Evolutionary conservation across 2,797 vertebrate species (phyloP).

Genomic region (Silurus lanzhouensis): DNA sequence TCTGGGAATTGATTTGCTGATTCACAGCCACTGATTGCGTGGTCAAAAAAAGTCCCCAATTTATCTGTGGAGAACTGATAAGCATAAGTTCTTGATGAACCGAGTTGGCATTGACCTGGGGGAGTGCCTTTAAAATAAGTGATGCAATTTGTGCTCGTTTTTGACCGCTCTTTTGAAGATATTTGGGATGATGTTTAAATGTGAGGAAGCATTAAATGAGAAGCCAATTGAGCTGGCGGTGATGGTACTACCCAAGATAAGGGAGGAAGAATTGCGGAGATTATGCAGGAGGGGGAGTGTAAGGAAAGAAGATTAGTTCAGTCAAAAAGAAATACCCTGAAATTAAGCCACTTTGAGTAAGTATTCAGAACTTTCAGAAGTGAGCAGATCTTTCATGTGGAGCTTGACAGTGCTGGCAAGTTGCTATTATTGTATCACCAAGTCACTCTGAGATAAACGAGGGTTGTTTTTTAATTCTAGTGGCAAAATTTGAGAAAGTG

Average conservation of each 20-base stretch:
- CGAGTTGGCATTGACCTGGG: not conserved
- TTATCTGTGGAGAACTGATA: constrained; percentile 24
- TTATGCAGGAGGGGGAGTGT: not conserved
- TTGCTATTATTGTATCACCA: not conserved
- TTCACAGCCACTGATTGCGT: not conserved
- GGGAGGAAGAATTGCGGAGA: not conserved
- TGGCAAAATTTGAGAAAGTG: not conserved
- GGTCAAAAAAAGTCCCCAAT: not conserved
- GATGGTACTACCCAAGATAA: not conserved
- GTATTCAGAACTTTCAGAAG: not conserved
- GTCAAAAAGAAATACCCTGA: not conserved
- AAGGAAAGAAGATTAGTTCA: not conserved
- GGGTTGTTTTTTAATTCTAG: not conserved
- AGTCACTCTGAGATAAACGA: no score
- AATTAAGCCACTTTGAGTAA: not conserved
- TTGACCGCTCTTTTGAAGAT: not conserved
- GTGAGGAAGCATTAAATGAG: not conserved
- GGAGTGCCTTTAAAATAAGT: not conserved
- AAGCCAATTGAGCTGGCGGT: not conserved
- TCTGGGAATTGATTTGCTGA: constrained; percentile 15
- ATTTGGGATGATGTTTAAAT: constrained; percentile 11
- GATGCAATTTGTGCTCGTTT: not conserved
- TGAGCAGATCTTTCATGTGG: not conserved
- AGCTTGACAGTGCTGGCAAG: not conserved
- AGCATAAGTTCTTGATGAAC: not conserved